phyloP scores from a whole-genome alignment of 2,797 vertebrate genomes.

The Cyclopterus lumpus region DNA sequence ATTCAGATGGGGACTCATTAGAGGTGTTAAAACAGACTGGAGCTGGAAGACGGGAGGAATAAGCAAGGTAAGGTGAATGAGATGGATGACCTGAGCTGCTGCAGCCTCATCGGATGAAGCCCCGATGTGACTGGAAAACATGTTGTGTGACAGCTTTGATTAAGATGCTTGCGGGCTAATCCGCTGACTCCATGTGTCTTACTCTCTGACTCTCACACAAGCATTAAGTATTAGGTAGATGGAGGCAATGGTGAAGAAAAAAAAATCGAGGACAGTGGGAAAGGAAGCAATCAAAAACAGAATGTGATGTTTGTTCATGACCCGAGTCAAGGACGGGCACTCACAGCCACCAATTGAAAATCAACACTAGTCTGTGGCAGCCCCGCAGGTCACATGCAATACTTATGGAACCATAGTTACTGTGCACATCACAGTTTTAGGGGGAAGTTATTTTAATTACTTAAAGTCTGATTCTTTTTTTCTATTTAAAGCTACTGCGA shows the following conservation, averaged over 20 bases:
- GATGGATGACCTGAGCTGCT: constrained; percentile 49
- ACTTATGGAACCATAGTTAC: background rate
- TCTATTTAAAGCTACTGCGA: background rate
- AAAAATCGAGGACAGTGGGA: background rate
- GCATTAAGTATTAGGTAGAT: background rate
- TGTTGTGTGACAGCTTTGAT: constrained; percentile 52
- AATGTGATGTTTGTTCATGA: background rate
- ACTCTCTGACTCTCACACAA: background rate
- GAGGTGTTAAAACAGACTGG: constrained; percentile 45
- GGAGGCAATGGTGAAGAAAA: background rate
- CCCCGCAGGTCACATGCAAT: background rate
- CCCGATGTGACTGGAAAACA: constrained; percentile 17
- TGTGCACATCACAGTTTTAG: background rate
- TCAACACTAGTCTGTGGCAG: background rate
- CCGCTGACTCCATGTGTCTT: background rate
- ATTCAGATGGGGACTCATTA: constrained; percentile 75
- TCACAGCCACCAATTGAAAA: constrained; percentile 7
- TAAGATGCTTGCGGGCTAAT: constrained; percentile 24
- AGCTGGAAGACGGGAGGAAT: constrained; percentile 36
- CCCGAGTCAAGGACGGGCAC: background rate
- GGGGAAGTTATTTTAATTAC: background rate
- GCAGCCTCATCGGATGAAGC: constrained; percentile 12
- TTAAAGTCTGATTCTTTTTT: background rate
- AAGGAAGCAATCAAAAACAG: background rate
- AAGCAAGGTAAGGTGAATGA: constrained; percentile 51